These are phyloP conservation scores for Wasmannia auropunctata DNA, from an alignment of 1,140 invertebrate species.

Conservation along the genomic window DNA sequence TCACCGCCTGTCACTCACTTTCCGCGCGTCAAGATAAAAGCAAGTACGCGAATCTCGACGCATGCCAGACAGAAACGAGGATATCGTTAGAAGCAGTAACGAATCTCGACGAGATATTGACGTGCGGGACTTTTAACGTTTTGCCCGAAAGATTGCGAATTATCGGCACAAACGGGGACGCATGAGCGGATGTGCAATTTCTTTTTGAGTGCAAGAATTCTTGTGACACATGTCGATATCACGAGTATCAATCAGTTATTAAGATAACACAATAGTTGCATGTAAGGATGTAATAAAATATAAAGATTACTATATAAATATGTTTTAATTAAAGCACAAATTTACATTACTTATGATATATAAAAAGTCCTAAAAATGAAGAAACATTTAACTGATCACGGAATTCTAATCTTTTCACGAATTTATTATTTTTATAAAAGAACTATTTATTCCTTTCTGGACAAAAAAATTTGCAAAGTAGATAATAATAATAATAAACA, in stretches of 20 bases:
- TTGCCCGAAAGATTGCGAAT: conserved; percentile 24
- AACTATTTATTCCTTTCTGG: background rate
- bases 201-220: background rate
- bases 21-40: conserved; percentile 38
- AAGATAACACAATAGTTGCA: background rate
- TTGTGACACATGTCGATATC: background rate
- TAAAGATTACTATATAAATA: background rate
- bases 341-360: background rate
- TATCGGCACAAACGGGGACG: conserved; percentile 36
- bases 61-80: background rate
- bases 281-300: no score
- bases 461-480: no score
- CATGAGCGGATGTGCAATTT: background rate
- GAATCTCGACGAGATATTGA: conserved; percentile 60
- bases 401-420: background rate
- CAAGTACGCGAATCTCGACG: conserved; percentile 37
- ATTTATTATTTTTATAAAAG: background rate
- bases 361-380: background rate
- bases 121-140: conserved; percentile 43
- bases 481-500: no score
- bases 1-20: conserved; percentile 57
- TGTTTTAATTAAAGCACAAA: background rate
- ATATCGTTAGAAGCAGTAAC: conserved; percentile 47
- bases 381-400: background rate
- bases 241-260: background rate